These are phyloP conservation scores for Meriones psammophilus DNA, from an alignment of 2,797 vertebrate species.

Conservation along the genomic window DNA sequence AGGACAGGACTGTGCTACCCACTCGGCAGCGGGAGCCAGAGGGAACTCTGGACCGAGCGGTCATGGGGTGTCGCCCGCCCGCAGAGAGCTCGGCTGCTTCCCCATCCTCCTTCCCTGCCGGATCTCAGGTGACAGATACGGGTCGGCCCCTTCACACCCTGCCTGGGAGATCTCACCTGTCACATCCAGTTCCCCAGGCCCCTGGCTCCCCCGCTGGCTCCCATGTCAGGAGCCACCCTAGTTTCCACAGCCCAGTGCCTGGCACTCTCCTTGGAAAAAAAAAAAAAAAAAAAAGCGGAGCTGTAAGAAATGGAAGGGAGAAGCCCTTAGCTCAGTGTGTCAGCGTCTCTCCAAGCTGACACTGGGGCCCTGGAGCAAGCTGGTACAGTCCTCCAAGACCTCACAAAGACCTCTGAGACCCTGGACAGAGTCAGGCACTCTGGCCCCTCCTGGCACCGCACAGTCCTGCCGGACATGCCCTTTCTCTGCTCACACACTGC, in stretches of 20 bases:
- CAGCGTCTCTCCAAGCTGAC: neutral
- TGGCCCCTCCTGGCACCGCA: neutral
- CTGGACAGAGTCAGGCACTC: neutral
- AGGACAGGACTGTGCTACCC: neutral
- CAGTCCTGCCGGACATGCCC: neutral
- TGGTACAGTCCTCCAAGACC: neutral
- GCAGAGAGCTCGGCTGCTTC: neutral
- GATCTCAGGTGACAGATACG: slow-evolving; percentile 78
- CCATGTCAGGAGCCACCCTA: slow-evolving; percentile 64
- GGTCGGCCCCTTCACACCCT: slow-evolving; percentile 66
- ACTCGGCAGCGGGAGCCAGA: neutral
- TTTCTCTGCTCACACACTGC: neutral
- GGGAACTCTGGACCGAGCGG: neutral
- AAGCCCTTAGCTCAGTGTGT: neutral
- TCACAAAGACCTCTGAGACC: slow-evolving; percentile 10
- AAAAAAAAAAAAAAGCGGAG: neutral
- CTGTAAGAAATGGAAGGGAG: neutral
- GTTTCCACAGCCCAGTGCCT: slow-evolving; percentile 1
- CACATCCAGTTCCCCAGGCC: slow-evolving; percentile 53
- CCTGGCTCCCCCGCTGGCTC: slow-evolving; percentile 23
- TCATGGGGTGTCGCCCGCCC: neutral
- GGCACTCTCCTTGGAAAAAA: neutral
- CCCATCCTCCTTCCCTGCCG: neutral
- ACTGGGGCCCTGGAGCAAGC: too few species aligned
- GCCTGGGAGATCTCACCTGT: slow-evolving; percentile 76